Evolutionary conservation across 2,797 vertebrate species (phyloP).

Genomic region (Carcharodon carcharias): DNA sequence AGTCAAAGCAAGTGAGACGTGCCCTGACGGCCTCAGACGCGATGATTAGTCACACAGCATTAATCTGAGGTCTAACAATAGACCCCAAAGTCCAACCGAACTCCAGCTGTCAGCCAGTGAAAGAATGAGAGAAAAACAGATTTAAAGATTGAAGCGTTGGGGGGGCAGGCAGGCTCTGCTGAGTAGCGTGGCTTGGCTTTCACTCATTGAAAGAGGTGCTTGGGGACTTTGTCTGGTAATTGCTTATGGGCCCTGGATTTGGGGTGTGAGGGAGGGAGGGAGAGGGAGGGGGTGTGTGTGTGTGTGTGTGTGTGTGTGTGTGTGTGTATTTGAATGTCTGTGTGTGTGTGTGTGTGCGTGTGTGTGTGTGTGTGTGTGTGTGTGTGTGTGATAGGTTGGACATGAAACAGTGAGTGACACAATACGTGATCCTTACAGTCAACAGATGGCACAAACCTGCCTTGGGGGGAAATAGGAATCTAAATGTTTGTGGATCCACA

Average conservation of each 20-base stretch:
- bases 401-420: background rate
- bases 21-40: conserved; percentile 2
- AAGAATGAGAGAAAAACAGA: conserved; percentile 18
- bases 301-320: no score
- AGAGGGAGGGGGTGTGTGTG: background rate
- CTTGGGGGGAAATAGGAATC: background rate
- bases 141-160: conserved; percentile 13
- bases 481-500: conserved; percentile 25
- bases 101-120: conserved; percentile 31
- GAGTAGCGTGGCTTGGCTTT: background rate
- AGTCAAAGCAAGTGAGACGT: conserved; percentile 20
- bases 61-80: conserved; percentile 28
- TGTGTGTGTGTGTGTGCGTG: no score
- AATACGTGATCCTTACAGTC: background rate
- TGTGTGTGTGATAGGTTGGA: background rate
- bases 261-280: background rate
- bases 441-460: conserved; percentile 14
- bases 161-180: background rate
- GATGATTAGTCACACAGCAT: conserved; percentile 30
- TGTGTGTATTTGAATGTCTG: no score
- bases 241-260: background rate
- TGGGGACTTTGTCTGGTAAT: background rate
- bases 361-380: no score
- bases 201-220: background rate
- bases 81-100: conserved; percentile 7